Conservation (phyloP, 2,797 vertebrate species). For the Lindbergichthys nudifrons region DNA sequence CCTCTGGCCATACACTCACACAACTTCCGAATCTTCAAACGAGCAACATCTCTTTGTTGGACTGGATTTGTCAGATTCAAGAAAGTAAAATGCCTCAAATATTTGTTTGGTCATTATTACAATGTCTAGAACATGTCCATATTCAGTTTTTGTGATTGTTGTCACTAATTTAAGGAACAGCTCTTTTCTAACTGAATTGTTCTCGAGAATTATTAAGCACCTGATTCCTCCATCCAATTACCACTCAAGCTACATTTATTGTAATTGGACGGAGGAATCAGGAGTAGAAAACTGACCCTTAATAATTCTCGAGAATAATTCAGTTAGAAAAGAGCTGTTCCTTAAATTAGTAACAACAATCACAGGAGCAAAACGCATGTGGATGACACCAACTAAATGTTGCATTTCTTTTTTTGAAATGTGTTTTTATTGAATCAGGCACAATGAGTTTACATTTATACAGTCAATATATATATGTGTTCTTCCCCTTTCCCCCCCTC, state of each 20-base stretch:
- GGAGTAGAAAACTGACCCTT: not conserved
- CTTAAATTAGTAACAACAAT: not conserved
- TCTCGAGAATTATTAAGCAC: not conserved
- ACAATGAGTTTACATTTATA: too few relatives aligned
- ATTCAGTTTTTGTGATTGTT: not conserved
- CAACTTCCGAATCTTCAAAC: too few relatives aligned
- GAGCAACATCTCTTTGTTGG: too few relatives aligned
- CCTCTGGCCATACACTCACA: too few relatives aligned
- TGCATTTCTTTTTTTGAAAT: too few relatives aligned
- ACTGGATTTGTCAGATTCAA: too few relatives aligned
- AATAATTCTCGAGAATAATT: not conserved
- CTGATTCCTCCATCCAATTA: not conserved
- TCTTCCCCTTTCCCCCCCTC: too few relatives aligned
- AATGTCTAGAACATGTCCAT: too few relatives aligned
- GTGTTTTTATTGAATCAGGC: too few relatives aligned
- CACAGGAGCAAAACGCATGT: not conserved
- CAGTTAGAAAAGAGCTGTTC: not conserved
- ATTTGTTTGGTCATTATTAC: too few relatives aligned
- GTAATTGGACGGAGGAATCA: not conserved
- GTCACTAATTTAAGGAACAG: not conserved
- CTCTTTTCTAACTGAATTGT: not conserved
- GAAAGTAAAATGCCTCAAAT: too few relatives aligned
- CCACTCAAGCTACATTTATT: not conserved
- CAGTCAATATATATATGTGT: too few relatives aligned
- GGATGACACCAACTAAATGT: conserved; percentile 1